These are phyloP conservation scores for Megaceryle torquata DNA, from an alignment of 2,113 vertebrate species.

Conservation along the genomic window DNA sequence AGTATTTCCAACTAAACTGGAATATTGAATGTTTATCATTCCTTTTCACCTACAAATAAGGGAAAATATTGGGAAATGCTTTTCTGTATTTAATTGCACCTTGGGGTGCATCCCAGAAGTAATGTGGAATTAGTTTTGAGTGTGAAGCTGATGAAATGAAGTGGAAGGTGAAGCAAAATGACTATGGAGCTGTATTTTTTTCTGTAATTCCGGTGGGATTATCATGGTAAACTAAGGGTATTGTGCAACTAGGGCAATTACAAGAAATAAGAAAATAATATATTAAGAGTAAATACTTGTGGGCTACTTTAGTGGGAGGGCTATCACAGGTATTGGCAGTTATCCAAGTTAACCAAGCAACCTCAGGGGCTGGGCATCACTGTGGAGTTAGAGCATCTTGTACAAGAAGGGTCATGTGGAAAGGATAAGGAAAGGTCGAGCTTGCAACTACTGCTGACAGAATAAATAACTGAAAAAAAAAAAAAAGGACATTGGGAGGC, in stretches of 20 bases:
- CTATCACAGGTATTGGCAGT: background rate
- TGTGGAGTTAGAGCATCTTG: background rate
- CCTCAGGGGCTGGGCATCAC: background rate
- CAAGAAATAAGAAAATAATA: background rate
- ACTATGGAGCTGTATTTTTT: background rate
- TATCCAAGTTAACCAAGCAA: background rate
- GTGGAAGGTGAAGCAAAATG: background rate
- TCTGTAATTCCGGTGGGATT: background rate
- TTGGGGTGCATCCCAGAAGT: background rate
- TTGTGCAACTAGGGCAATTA: background rate
- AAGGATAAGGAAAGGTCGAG: background rate
- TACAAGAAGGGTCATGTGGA: background rate
- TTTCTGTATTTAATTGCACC: background rate
- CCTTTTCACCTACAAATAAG: background rate
- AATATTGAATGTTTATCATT: background rate
- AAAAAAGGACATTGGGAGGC: rapidly evolving
- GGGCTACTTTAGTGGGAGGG: background rate
- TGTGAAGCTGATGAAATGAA: background rate
- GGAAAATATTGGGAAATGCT: background rate
- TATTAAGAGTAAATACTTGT: background rate
- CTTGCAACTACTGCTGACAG: background rate
- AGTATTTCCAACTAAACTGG: background rate
- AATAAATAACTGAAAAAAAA: background rate
- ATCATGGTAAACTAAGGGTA: background rate
- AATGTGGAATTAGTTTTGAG: background rate